These are phyloP conservation scores for Acropternis orthonyx DNA, from an alignment of 2,797 vertebrate genomes.

Conservation along the genomic window DNA sequence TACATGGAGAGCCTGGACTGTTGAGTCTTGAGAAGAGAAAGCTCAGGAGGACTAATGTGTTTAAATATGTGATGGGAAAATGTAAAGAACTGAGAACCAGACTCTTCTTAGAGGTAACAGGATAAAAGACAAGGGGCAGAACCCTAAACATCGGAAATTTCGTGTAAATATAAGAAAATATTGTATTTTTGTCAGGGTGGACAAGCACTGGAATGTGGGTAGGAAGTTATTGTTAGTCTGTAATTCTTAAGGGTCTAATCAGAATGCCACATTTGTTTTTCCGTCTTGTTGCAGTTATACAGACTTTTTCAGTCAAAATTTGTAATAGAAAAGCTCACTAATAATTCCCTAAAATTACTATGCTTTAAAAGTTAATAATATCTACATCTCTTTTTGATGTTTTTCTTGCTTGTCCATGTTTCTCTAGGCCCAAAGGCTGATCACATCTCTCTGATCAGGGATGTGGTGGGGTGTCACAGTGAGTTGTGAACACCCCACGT, in stretches of 20 bases:
- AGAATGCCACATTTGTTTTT: not conserved
- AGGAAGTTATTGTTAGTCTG: not conserved
- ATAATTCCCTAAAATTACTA: not conserved
- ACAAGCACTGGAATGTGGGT: not conserved
- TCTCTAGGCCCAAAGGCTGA: not conserved
- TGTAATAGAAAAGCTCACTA: not conserved
- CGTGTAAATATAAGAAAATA: not conserved
- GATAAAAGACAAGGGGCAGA: not conserved
- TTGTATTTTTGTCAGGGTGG: not conserved
- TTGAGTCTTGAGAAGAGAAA: not conserved
- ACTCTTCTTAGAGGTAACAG: not conserved
- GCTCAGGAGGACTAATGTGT: fast-evolving
- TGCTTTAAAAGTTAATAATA: not conserved
- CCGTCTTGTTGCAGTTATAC: not conserved
- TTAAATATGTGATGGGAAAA: not conserved
- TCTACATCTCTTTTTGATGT: not conserved
- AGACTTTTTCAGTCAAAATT: not conserved
- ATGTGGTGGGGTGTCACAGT: fast-evolving
- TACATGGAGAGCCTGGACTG: not conserved
- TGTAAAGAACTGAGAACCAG: not conserved
- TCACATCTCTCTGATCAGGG: not conserved
- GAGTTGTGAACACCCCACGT: not conserved
- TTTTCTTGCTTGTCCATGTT: not conserved
- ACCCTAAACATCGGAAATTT: not conserved
- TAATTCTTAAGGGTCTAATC: not conserved